Base-by-base conservation (phyloP, 2,888 invertebrate genomes). In the Odontocolon sp. region DNA sequence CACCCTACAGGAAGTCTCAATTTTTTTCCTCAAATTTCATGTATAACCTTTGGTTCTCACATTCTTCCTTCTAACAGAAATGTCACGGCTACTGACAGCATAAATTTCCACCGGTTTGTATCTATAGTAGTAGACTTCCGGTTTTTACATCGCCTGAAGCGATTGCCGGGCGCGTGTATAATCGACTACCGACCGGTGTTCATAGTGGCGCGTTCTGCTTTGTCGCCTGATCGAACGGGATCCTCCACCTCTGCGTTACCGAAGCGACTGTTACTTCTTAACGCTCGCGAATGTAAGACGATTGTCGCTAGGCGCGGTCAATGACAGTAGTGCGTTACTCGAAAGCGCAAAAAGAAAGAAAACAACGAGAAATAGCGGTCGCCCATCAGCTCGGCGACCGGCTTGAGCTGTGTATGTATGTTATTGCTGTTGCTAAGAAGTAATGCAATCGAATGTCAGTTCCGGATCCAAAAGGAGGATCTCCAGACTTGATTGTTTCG, bases 261-360 rank as follows among this genome's bases (percentile, higher is more conserved):
- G 18, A 6, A 36, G 18, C n/a, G 11, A 33, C 40, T 36, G 54
- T 63, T 28, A 9, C 52, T 78, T 54, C 63, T 76, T 63, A 45
- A 52, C 40, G 54, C 16, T 28, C 21, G 61, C 64, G 66, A 70
- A 74, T 54, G 73, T 75, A 67, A 11, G 45, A 6, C 56, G 50
- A 42, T 33, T 42, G 80, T 80, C 71, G 72, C 77, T 79, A 80
- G 72, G 75, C 79, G 75, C 79, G 79, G 79, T 80, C 80, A 80
- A 61, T 56, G 80, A 79, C 80, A 70, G 74, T 61, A 14, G 47
- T 8, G 33, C 69, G 47, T 36, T 61, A 38, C 61, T 69, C 45
- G 63, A 11, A 42, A 33, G 45, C 54, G 36, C 16, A 31, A 33
- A 11, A 14, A 56, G 56, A 26, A 64, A 54, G 21, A 56, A 61